Evolutionary conservation across 2,888 invertebrate genomes (phyloP).

Genomic region (Tenthredo notha): DNA sequence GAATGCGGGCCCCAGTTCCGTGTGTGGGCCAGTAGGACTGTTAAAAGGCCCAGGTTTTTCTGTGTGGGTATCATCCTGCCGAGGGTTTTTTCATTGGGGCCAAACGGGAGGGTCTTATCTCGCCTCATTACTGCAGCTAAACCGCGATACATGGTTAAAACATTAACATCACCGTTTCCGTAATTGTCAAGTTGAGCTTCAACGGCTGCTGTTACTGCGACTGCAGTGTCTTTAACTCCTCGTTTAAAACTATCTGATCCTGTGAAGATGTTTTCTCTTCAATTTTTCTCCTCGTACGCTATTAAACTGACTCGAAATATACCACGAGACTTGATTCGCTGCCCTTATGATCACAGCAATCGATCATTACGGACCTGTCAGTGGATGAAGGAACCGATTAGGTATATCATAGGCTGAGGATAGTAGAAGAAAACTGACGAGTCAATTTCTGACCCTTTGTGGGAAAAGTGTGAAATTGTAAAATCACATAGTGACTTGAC

Average conservation of each 20-base stretch:
- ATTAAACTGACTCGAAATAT: neutral
- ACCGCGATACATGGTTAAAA: conserved; percentile 75
- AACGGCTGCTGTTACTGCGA: conserved; percentile 4
- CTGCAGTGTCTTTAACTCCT: neutral
- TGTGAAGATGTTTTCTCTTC: neutral
- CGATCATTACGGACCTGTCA: conserved; percentile 15
- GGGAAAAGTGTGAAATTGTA: conserved; percentile 41
- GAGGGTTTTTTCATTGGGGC: neutral
- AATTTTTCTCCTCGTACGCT: neutral
- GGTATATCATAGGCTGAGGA: neutral
- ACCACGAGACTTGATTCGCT: neutral
- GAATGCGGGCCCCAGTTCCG: conserved; percentile 67
- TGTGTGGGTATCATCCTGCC: conserved; percentile 29
- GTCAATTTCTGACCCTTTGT: conserved; percentile 13
- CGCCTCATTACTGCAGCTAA: conserved; percentile 76
- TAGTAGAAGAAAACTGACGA: neutral
- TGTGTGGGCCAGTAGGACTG: conserved; percentile 46
- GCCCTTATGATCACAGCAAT: neutral
- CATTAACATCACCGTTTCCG: conserved; percentile 64
- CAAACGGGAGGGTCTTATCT: conserved; percentile 70
- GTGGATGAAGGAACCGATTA: neutral
- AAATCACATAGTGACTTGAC: conserved; percentile 46
- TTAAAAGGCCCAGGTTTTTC: conserved; percentile 22
- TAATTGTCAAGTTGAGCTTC: conserved; percentile 29
- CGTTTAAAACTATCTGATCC: neutral